Conservation (phyloP, 1,140 invertebrate genomes). For the Himalopsyche phryganea region DNA sequence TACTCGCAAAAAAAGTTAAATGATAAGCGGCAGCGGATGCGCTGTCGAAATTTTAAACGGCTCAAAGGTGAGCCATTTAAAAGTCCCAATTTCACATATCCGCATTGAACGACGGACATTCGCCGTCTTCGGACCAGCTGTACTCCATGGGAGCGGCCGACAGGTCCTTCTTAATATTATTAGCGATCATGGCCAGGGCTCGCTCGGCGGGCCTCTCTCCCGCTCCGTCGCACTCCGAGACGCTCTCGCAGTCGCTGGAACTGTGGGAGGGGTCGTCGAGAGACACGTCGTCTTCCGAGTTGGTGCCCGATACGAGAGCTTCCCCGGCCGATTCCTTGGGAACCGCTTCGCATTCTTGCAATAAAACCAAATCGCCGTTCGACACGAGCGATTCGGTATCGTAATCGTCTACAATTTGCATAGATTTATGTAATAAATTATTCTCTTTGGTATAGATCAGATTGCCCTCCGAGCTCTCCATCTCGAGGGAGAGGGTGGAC, state of each 20-base stretch:
- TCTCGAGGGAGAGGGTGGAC: constrained; percentile 7
- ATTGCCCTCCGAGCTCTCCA: no score
- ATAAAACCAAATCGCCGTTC: constrained; percentile 25
- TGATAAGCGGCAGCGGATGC: no score
- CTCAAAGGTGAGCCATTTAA: constrained; percentile 24
- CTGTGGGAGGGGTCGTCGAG: constrained; percentile 36
- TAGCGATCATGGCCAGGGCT: constrained; percentile 28
- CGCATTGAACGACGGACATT: constrained; percentile 30
- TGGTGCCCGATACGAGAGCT: constrained; percentile 55
- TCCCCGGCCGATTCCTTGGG: constrained; percentile 65
- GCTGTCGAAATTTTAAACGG: constrained; percentile 19
- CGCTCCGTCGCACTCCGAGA: constrained; percentile 28
- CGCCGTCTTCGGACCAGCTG: constrained; percentile 48
- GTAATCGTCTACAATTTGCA: constrained; percentile 1
- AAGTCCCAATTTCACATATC: constrained; percentile 36
- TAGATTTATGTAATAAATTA: constrained; percentile 5
- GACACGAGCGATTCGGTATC: constrained; percentile 13
- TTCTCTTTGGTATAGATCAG: not conserved
- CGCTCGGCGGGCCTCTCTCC: constrained; percentile 28
- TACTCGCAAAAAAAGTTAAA: no score
- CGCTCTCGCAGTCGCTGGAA: constrained; percentile 29
- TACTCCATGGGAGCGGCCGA: constrained; percentile 47
- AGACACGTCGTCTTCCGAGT: constrained; percentile 55
- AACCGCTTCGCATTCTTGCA: constrained; percentile 48
- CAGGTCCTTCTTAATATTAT: constrained; percentile 34